phyloP scores from a whole-genome alignment of 2,797 vertebrate genomes.

The Pygocentrus nattereri region DNA sequence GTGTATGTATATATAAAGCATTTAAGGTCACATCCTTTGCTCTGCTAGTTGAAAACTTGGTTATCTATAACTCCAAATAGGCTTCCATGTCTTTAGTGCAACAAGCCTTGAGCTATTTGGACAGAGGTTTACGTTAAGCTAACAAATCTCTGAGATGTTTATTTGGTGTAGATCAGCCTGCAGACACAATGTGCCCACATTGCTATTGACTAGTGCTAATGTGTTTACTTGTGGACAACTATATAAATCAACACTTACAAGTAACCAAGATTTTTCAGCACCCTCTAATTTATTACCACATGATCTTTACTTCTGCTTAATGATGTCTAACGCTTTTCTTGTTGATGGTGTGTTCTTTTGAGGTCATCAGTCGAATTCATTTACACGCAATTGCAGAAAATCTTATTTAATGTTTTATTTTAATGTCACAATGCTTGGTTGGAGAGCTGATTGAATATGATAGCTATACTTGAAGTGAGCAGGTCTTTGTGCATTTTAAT shows the following conservation, averaged over 20 bases:
- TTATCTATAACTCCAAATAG: not conserved
- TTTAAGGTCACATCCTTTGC: not conserved
- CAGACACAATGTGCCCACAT: slow-evolving; percentile 36
- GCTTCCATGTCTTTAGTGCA: not conserved
- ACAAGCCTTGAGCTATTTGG: not conserved
- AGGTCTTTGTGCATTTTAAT: slow-evolving; percentile 58
- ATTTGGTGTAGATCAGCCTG: slow-evolving; percentile 39
- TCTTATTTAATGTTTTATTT: slow-evolving; percentile 55
- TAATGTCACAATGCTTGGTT: slow-evolving; percentile 45
- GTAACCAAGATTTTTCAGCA: not conserved
- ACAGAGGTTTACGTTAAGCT: not conserved
- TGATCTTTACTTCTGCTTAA: not conserved
- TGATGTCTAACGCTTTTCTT: not conserved
- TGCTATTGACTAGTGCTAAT: slow-evolving; percentile 38
- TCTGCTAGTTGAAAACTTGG: not conserved
- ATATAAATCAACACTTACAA: slow-evolving; percentile 43
- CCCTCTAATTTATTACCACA: slow-evolving; percentile 23
- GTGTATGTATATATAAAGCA: not conserved
- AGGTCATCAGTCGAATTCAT: slow-evolving; percentile 15
- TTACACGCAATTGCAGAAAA: slow-evolving; percentile 1
- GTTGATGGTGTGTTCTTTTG: not conserved
- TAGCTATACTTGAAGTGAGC: slow-evolving; percentile 21
- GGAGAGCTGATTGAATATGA: slow-evolving; percentile 58
- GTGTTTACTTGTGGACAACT: slow-evolving; percentile 42
- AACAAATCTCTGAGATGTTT: slow-evolving; percentile 21